phyloP scores from a whole-genome alignment of 2,113 vertebrate species.

The Naja naja region DNA sequence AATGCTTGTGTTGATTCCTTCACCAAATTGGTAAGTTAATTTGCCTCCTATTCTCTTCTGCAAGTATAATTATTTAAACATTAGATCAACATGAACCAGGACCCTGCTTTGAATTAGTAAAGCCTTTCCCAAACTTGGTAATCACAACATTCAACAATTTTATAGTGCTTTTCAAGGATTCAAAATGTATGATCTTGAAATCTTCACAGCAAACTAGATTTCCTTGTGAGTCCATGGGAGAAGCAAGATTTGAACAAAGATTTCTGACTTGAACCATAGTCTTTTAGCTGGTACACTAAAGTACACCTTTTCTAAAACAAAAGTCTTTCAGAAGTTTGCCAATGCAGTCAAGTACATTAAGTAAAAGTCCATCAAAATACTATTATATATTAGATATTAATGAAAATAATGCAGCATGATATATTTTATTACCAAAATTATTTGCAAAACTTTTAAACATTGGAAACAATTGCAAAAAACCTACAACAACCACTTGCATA shows the following conservation, averaged over 20 bases:
- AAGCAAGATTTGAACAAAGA: not conserved
- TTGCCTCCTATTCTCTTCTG: not conserved
- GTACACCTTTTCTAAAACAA: not conserved
- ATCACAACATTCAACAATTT: not conserved
- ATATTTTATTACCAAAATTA: not conserved
- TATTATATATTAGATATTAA: too few species aligned
- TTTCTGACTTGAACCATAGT: not conserved
- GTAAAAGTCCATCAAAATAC: not conserved
- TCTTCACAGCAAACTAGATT: not conserved
- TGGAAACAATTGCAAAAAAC: not conserved
- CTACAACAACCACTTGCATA: not conserved
- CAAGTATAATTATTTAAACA: not conserved
- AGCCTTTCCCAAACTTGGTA: not conserved
- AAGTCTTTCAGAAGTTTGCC: not conserved
- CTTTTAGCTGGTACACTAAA: not conserved
- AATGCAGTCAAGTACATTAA: not conserved
- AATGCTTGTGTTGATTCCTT: slow-evolving; percentile 87
- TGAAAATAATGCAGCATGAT: not conserved
- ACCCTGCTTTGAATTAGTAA: not conserved
- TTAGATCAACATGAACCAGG: not conserved
- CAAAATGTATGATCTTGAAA: not conserved
- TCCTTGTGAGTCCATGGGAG: not conserved
- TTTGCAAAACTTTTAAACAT: not conserved
- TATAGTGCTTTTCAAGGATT: not conserved
- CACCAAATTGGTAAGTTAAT: slow-evolving; percentile 80